Evolutionary conservation across 2,888 invertebrate species (phyloP).

Genomic region (Eupeodes luniger): DNA sequence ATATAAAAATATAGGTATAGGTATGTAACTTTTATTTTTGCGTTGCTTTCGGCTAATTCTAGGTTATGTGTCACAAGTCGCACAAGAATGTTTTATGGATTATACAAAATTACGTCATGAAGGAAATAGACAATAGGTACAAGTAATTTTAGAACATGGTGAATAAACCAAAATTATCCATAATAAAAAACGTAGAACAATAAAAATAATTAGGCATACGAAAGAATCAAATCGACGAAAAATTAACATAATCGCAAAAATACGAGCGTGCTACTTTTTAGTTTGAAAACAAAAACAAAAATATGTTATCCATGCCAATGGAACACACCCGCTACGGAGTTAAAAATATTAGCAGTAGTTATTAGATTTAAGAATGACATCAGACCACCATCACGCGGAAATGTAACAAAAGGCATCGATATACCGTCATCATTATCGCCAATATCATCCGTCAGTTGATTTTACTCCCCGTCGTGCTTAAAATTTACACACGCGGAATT

Average conservation of each 20-base stretch:
- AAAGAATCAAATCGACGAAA: not conserved
- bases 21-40: not conserved
- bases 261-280: slow-evolving; percentile 28
- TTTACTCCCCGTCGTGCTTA: not conserved
- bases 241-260: slow-evolving; percentile 57
- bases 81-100: slow-evolving; percentile 7
- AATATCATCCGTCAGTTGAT: not conserved
- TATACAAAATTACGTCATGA: slow-evolving; percentile 20
- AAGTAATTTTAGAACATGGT: not conserved
- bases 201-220: not conserved
- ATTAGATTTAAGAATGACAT: slow-evolving; percentile 35
- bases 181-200: slow-evolving; percentile 3
- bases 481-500: slow-evolving; percentile 23
- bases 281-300: not conserved
- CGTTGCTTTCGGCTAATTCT: slow-evolving; percentile 8
- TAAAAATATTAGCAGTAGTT: not conserved
- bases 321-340: not conserved
- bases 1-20: not conserved
- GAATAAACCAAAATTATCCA: not conserved
- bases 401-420: not conserved
- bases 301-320: slow-evolving; percentile 10
- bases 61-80: slow-evolving; percentile 34
- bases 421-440: not conserved
- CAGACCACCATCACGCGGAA: slow-evolving; percentile 42
- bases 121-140: not conserved